phyloP scores from a whole-genome alignment of 2,797 vertebrate genomes.

The Acestrorhynchus altus region DNA sequence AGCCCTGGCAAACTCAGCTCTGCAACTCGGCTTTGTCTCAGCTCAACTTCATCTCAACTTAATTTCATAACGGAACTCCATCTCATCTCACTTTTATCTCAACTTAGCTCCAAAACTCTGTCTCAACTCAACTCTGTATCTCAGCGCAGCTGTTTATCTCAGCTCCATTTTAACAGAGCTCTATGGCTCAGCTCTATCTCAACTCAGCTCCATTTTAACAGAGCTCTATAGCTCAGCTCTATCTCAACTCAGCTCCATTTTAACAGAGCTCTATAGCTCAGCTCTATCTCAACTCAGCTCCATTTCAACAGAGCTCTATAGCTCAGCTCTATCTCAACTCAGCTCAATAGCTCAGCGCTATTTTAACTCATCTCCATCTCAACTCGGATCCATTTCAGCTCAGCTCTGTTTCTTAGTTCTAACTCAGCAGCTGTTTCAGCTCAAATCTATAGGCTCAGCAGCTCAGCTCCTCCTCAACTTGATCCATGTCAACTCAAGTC shows the following conservation, averaged over 20 bases:
- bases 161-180: not conserved
- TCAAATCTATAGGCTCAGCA: too few relatives aligned
- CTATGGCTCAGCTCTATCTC: not conserved
- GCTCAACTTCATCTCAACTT: not conserved
- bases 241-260: too few relatives aligned
- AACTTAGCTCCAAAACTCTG: not conserved
- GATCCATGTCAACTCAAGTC: not conserved
- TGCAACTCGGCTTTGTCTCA: not conserved
- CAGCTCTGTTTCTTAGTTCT: not conserved
- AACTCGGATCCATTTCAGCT: too few relatives aligned
- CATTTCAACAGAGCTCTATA: too few relatives aligned
- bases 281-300: too few relatives aligned
- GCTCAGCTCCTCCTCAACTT: not conserved
- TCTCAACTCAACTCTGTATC: not conserved
- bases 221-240: conserved; percentile 47
- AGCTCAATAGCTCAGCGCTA: too few relatives aligned
- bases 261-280: too few relatives aligned
- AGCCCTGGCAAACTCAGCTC: not conserved
- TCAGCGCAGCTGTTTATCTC: not conserved
- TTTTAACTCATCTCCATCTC: too few relatives aligned
- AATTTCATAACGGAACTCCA: too few relatives aligned
- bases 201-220: conserved; percentile 44
- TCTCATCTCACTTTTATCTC: too few relatives aligned
- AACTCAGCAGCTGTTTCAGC: too few relatives aligned
- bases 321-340: too few relatives aligned